Evolutionary conservation across 2,797 vertebrate genomes (phyloP).

Genomic region (Cyclopterus lumpus): DNA sequence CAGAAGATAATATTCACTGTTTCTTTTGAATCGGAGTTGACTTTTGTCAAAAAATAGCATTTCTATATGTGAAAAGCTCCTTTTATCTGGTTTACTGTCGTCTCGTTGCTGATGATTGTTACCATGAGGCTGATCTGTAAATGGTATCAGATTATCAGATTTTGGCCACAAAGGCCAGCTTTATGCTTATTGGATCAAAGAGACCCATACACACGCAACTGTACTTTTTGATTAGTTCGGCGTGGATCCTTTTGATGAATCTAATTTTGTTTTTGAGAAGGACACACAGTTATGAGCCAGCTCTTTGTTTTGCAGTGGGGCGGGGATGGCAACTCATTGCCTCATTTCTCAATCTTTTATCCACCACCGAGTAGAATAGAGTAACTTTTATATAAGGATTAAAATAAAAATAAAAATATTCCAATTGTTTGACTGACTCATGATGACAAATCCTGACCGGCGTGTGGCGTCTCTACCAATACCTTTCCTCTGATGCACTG

Average conservation of each 20-base stretch:
- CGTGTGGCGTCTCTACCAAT: too few relatives aligned
- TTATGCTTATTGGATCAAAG: neutral
- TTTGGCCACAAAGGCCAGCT: conserved; percentile 4
- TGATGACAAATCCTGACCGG: too few relatives aligned
- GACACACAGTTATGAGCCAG: neutral
- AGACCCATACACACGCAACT: neutral
- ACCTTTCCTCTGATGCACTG: too few relatives aligned
- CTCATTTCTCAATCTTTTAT: neutral
- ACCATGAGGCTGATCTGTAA: neutral
- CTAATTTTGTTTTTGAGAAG: neutral
- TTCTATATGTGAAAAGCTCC: neutral
- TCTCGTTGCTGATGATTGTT: neutral
- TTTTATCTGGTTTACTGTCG: neutral
- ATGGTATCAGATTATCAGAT: conserved; percentile 16
- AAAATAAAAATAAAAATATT: too few relatives aligned
- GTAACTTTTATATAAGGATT: too few relatives aligned
- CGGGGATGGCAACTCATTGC: neutral
- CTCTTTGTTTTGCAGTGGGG: neutral
- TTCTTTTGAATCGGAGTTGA: neutral
- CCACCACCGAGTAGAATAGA: neutral
- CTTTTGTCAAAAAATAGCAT: neutral
- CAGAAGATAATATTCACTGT: neutral
- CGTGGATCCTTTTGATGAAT: neutral
- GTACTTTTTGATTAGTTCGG: neutral
- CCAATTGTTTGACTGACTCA: too few relatives aligned